A percentile compares a stretch with the other conserved stretches of the same genome.
Conservation (phyloP, 2,113 vertebrate species). For the Strix aluco region DNA sequence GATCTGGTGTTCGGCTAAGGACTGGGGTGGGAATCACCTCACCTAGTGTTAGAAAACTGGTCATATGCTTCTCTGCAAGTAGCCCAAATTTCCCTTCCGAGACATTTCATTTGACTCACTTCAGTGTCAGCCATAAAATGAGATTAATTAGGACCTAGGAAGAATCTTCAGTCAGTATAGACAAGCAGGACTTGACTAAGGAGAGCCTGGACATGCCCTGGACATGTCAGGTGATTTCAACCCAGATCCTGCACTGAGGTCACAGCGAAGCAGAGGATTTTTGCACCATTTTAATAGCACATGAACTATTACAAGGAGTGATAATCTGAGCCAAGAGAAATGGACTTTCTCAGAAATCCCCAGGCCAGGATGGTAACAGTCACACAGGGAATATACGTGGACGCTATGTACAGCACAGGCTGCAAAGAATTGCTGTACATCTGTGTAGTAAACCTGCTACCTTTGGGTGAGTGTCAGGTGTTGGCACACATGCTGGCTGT, state of each 20-base stretch:
- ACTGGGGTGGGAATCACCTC: not conserved
- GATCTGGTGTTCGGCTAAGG: not conserved
- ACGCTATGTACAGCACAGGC: fast-evolving
- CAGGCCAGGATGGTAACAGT: not conserved
- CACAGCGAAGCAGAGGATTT: not conserved
- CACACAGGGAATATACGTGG: fast-evolving
- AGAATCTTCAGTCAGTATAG: not conserved
- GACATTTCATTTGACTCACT: not conserved
- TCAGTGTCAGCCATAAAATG: not conserved
- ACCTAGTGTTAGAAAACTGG: not conserved
- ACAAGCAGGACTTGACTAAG: not conserved
- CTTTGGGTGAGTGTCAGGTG: fast-evolving
- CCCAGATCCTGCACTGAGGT: not conserved
- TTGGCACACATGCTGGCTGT: not conserved
- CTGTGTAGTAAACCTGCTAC: no score
- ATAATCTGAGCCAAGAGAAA: not conserved
- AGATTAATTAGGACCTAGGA: not conserved
- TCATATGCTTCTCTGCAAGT: not conserved
- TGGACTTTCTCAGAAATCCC: not conserved
- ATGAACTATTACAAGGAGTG: not conserved
- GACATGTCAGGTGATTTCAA: fast-evolving
- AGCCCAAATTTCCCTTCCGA: not conserved
- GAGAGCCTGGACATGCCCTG: not conserved
- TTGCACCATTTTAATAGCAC: not conserved
- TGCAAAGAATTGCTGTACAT: not conserved